Evolutionary conservation across 1,140 invertebrate genomes (phyloP).

Genomic region (Cydia amplana): DNA sequence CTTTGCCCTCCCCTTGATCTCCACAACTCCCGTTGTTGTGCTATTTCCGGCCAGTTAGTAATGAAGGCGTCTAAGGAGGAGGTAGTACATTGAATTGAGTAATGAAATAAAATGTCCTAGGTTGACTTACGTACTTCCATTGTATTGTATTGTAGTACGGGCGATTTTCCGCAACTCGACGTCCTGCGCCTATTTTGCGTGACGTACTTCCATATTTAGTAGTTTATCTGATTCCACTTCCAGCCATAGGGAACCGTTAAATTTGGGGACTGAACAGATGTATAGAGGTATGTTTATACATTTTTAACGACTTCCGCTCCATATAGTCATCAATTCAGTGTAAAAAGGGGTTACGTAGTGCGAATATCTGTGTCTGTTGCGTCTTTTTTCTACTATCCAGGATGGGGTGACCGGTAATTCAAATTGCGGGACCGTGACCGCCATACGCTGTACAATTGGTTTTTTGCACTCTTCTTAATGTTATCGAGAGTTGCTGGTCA

Average conservation of each 20-base stretch:
- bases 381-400: background rate
- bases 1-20: too few species aligned
- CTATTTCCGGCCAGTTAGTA: too few species aligned
- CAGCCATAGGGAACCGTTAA: background rate
- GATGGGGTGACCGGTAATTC: background rate
- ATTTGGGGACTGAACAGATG: background rate
- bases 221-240: background rate
- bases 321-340: background rate
- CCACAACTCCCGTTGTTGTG: too few species aligned
- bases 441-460: background rate
- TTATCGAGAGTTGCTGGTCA: conserved; percentile 3
- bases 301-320: background rate
- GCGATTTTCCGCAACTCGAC: too few species aligned
- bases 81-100: too few species aligned
- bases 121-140: too few species aligned
- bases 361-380: background rate
- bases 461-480: conserved; percentile 4
- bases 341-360: background rate
- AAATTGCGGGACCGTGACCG: conserved; percentile 3
- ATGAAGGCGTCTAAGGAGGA: too few species aligned
- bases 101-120: too few species aligned
- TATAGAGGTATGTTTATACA: background rate
- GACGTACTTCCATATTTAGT: too few species aligned
- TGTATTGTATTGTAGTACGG: too few species aligned
- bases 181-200: too few species aligned